Evolutionary conservation across 2,888 invertebrate species (phyloP), one percentile per base, ranked within the genome.

Genomic region (Erebia ligea): DNA sequence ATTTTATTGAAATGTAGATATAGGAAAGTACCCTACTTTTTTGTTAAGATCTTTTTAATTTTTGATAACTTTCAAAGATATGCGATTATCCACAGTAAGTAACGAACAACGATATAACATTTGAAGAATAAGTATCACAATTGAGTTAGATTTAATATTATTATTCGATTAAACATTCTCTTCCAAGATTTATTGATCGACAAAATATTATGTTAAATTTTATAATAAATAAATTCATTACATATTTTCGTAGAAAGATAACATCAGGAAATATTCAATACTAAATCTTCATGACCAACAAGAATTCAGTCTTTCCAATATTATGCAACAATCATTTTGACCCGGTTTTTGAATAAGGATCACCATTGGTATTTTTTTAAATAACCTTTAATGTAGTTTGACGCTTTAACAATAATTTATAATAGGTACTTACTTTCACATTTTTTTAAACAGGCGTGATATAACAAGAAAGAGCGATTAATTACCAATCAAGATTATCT

Each of bases 91-190:
- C 66, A 70, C 61, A 72, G 45, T 54, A 6, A 58, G 25, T 67
- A 67, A 70, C 48, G 59, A 66, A 17, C 58, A 67, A 70, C 40
- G 59, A 71, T 68, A 71, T 68, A 69, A 17, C 54, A 56, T 69
- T 68, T 71, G 52, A 72, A 70, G 48, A 59, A 72, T 73, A 34
- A 34, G 34, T 34, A 75, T 75, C 75, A 75, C 75, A 75, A 73
- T 72, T 48, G 67, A 72, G 67, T 70, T 70, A 42, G 19, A 62
- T 48, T 54, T 19, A 42, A 42, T 61, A 64, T 19, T 62, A 64
- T 65, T 17, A 56, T 21, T 54, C 45, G 8, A 66, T 67, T 61
- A 19, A 58, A 67, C 54, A 62, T 62, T 45, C 15, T 54, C 61
- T 4, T 17, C 50, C 48, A 25, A 63, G 17, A 50, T 45, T 61